Evolutionary conservation across 1,140 invertebrate genomes (phyloP).

Genomic region (Hetaerina americana): DNA sequence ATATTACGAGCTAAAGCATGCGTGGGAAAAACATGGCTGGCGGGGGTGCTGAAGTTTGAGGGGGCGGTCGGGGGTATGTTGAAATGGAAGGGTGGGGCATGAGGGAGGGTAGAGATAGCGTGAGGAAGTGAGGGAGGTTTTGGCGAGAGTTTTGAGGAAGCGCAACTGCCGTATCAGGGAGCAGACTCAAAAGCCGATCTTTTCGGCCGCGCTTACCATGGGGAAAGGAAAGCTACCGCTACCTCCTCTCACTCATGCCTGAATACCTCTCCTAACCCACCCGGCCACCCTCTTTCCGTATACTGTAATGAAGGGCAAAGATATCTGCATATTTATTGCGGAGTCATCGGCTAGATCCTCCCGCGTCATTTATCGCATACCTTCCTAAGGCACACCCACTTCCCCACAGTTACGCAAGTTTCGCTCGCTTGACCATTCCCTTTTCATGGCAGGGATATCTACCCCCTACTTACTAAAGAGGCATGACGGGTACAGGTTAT

Average conservation of each 20-base stretch:
- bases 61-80: background rate
- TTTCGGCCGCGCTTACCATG: no score
- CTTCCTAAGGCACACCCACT: no score
- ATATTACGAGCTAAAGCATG: background rate
- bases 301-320: background rate
- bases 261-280: no score
- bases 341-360: no score
- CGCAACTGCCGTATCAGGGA: background rate
- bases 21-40: background rate
- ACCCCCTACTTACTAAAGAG: no score
- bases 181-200: background rate
- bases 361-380: no score
- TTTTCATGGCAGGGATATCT: no score
- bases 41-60: background rate
- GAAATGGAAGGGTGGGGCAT: background rate
- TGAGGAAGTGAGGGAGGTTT: background rate
- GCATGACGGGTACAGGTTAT: no score
- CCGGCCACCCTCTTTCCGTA: background rate
- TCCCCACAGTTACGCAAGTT: no score
- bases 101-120: background rate
- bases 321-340: background rate
- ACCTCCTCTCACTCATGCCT: no score
- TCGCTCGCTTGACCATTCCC: no score
- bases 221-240: no score
- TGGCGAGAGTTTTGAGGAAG: background rate